A percentile compares a stretch with the other conserved stretches of the same genome.
Conservation (phyloP, 2,888 invertebrate genomes). For the Dilophus febrilis region DNA sequence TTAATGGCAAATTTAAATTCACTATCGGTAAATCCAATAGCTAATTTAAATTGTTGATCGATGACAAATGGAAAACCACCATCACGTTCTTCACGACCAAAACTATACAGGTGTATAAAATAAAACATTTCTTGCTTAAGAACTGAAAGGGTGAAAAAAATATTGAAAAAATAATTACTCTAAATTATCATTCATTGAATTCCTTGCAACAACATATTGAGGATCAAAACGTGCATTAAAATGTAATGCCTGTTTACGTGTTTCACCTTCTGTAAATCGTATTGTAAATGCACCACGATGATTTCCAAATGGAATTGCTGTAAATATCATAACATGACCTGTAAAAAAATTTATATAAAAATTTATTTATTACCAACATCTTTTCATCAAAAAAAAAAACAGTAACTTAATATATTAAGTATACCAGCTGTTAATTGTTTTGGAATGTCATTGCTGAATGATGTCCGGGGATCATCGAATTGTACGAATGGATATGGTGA, state of each 20-base stretch:
- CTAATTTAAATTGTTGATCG: constrained; percentile 28
- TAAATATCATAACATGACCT: constrained; percentile 25
- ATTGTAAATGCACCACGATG: constrained; percentile 26
- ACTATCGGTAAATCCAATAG: constrained; percentile 25
- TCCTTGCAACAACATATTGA: constrained; percentile 20
- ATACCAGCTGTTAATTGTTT: constrained; percentile 23
- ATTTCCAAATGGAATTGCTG: constrained; percentile 25
- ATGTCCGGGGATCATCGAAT: constrained; percentile 16
- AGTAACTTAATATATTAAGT: neutral
- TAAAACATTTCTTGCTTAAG: neutral
- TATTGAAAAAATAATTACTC: constrained; percentile 17
- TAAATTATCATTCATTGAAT: constrained; percentile 24
- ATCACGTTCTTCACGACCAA: constrained; percentile 21
- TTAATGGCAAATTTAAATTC: constrained; percentile 27
- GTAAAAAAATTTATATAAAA: neutral
- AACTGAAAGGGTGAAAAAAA: constrained; percentile 16
- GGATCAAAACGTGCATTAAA: constrained; percentile 27
- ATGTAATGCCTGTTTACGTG: constrained; percentile 25
- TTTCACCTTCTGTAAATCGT: constrained; percentile 25
- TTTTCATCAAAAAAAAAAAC: neutral
- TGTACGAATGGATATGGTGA: constrained; percentile 29
- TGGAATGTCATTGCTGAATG: constrained; percentile 27
- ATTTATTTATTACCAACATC: neutral
- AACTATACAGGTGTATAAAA: constrained; percentile 11
- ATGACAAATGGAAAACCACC: constrained; percentile 28